Evolutionary conservation across 2,797 vertebrate genomes (phyloP), one percentile per base, ranked within the genome.

Genomic region (Darevskia nairensis): DNA sequence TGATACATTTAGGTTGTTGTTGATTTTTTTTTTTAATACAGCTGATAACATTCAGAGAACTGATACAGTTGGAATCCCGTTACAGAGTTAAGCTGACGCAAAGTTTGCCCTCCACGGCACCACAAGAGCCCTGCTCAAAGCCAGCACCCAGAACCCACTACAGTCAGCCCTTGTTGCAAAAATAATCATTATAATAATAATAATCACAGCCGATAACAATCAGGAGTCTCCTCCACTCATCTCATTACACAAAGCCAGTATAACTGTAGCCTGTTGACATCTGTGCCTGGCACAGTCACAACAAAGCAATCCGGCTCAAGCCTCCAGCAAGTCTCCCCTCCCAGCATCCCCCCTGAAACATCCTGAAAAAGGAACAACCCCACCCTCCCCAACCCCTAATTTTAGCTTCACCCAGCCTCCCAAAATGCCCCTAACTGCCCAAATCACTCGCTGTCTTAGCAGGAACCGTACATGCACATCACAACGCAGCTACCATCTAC

Each of bases 401-500:
- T 77, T 77, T 46, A 88, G 32, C 74, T 35, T 71, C 9, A n/a
- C 83, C 72, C 61, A 88, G 89, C 78, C 78, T 88, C 71, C 88
- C 39, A 81, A 82, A 61, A 85, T 80, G 69, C 69, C 83, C 78
- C 88, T 41, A 86, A 39, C 50, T 10, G 27, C 88, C 72, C 35
- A 76, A 81, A 77, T 80, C 71, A 64, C 82, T 84, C 6, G 61
- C 82, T 81, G 66, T 61, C 79, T 25, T 46, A 88, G 82, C 78
- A 32, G 82, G 77, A 80, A 81, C 82, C 71, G 7, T 83, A 82
- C 80, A 86, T 84, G 83, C 86, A 90, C 72, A 82, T 35, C 82
- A 76, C 89, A 88, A 88, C 85, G 79, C 83, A 23, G 88, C 88
- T 89, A 85, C 78, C 55, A 72, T 77, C 89, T 88, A 90, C 79